Conservation (phyloP, 2,113 vertebrate species). For the Serilophus lunatus region DNA sequence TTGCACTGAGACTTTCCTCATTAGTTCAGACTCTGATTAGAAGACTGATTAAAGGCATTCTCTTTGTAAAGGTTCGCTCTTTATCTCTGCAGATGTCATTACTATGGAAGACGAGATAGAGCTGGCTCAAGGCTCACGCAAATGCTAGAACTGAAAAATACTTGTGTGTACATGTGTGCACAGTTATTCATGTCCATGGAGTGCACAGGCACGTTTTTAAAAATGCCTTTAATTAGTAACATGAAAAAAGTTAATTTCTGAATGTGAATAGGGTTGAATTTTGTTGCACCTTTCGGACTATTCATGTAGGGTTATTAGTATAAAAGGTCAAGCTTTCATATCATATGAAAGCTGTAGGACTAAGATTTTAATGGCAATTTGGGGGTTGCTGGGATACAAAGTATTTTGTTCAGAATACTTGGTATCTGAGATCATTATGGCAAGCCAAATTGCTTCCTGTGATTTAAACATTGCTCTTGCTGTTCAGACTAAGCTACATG, state of each 20-base stretch:
- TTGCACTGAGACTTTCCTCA: constrained; percentile 10
- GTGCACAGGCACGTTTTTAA: neutral
- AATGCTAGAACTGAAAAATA: neutral
- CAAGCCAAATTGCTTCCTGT: constrained; percentile 6
- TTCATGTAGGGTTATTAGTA: neutral
- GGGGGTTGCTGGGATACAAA: constrained; percentile 21
- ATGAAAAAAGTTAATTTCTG: neutral
- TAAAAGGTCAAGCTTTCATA: constrained; percentile 3
- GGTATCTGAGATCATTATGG: neutral
- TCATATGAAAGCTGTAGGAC: neutral
- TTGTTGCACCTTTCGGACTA: neutral
- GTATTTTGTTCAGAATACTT: constrained; percentile 7
- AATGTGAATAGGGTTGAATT: neutral
- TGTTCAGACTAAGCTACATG: neutral
- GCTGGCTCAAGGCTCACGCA: neutral
- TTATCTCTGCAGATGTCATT: constrained; percentile 31
- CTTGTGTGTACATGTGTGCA: neutral
- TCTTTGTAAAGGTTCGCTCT: constrained; percentile 34
- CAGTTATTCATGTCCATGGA: neutral
- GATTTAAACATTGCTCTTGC: neutral
- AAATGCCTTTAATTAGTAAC: neutral
- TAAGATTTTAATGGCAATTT: constrained; percentile 41
- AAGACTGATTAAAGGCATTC: constrained; percentile 39
- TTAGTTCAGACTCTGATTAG: constrained; percentile 47
- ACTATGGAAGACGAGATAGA: neutral